Conservation (phyloP, 2,113 vertebrate genomes). For the Burhinus bistriatus region DNA sequence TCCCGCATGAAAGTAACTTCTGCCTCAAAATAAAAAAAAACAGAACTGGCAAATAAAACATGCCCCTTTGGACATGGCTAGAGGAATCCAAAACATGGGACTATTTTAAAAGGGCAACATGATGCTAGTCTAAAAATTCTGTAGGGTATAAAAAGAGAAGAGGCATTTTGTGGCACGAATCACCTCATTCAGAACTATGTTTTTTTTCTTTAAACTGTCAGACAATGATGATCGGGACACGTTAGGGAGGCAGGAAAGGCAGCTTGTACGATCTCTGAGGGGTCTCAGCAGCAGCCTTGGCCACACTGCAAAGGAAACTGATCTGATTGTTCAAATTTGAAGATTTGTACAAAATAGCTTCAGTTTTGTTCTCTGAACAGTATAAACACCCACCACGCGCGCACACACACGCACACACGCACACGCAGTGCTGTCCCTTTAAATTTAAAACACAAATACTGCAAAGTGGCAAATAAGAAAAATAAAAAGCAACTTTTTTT, state of each 20-base stretch:
- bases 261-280: not conserved
- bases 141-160: not conserved
- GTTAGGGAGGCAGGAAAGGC: not conserved
- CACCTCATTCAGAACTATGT: not conserved
- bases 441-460: slow-evolving; percentile 71
- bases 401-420: not conserved
- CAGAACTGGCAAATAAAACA: not conserved
- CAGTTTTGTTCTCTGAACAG: slow-evolving; percentile 45
- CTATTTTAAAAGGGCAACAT: not conserved
- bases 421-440: slow-evolving; percentile 62
- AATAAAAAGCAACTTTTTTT: slow-evolving; percentile 59
- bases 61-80: accelerated
- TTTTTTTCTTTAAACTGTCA: not conserved
- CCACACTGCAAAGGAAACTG: not conserved
- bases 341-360: slow-evolving; percentile 67
- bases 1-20: not conserved
- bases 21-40: not conserved
- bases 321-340: slow-evolving; percentile 25
- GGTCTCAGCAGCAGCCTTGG: not conserved
- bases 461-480: slow-evolving; percentile 75
- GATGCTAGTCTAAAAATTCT: not conserved
- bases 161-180: not conserved
- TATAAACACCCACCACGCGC: slow-evolving; percentile 56
- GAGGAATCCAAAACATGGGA: not conserved
- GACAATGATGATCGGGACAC: not conserved